Evolutionary conservation across 2,888 invertebrate genomes (phyloP), one percentile per base, ranked within the genome.

Genomic region (Tinea semifulvella): DNA sequence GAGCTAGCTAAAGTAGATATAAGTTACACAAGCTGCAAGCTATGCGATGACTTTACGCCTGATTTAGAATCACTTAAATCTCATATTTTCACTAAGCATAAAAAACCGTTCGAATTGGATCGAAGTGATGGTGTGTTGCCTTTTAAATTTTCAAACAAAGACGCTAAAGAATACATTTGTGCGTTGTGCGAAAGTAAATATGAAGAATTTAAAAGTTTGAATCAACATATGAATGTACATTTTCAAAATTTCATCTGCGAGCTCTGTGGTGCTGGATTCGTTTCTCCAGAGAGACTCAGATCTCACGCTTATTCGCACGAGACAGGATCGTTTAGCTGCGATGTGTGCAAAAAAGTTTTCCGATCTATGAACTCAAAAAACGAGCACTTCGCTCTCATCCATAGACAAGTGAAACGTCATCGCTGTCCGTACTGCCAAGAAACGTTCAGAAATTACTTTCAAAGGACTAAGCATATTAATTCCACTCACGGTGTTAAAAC

Each of bases 191-290:
- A 56, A 2, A 60, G 63, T 27, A 61, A 53, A 26, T 77, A 59
- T 44, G 58, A 61, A 0, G 74, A 76, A 26, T 80, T 66, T 43
- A 75, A 71, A 49, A 60, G 70, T 3, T 47, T 80, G 0, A 76
- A 76, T 20, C 70, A 75, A n/a, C 80, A 80, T 38, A 80, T 80
- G 79, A 80, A 80, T 43, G 52, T 67, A 0, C 80, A 80, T 49
- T 80, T 67, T 44, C 74, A 71, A 48, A 73, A 79, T 49, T 79
- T 68, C 43, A 76, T 80, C 25, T 80, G 80, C 43, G 77, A 77
- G 31, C 68, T 66, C 45, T 80, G 80, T 42, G 80, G 80, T 0
- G 53, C 65, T 1, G 79, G 77, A 1, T 80, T 80, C 22, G 62
- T 77, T 2, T 74, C 77, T 0, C 71, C 73, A 0, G 69, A 69